Base-by-base conservation (phyloP, 2,888 invertebrate species). In the Hipparchia semele region DNA sequence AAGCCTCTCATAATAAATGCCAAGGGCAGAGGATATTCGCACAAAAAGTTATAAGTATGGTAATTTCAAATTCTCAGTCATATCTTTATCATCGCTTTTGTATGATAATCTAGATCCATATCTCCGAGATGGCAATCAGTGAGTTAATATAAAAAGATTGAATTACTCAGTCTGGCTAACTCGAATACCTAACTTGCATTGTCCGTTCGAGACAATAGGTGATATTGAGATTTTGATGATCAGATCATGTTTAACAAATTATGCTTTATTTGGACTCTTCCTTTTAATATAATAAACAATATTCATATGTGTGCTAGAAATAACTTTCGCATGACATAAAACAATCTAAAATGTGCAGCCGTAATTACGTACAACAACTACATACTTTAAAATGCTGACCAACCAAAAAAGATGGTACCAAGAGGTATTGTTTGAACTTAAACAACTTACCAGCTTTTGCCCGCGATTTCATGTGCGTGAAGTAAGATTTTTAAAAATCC, bases 171-270 rank as follows among this genome's bases (percentile, higher is more conserved):
- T 73, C 74, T 77, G 79, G 68, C 77, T 79, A 75, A 78, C 77
- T 79, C 78, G 80, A 81, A 86, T 85, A 80, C 80, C 82, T 79
- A 74, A 60, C 56, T 39, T 77, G 79, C 85, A 86, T 86, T 85
- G 84, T 83, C 76, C 72, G 73, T 73, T 75, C 75, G 74, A 80
- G 83, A 89, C 89, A 90, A 89, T 89, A 86, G 89, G 83, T 78
- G 81, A 87, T 90, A 85, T 83, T 85, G 82, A 85, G 81, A 86
- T 82, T 86, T 86, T 83, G 82, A 86, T 85, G 84, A 77, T 81
- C 78, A 79, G 82, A 86, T 87, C 82, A 79, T 84, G 85, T 83
- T 83, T 84, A 83, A 70, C 70, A 23, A 23, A 23, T 72, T 71
- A 73, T 73, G 68, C 69, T 70, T 75, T 72, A 71, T 68, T 39